Evolutionary conservation across 92 coral and sea anemone species (phyloP), one percentile per base, ranked within the genome.

Genomic region (Phenganax subtilis): DNA sequence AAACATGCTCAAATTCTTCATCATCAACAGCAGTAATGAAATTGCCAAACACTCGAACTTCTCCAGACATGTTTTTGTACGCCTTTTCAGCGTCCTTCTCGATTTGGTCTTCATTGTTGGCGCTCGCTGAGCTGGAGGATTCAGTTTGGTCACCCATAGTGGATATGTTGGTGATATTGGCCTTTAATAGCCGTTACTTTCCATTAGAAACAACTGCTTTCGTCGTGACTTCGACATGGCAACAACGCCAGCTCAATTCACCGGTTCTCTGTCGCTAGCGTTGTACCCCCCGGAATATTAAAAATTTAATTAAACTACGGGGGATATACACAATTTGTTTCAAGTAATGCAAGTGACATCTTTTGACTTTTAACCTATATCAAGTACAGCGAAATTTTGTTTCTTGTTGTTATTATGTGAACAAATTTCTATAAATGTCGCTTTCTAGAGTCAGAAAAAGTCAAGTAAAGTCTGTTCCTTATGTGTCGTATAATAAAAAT

Each of bases 1-100:
- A 79, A 52, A 79, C 83, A n/a, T 79, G 83, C 30, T 79, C 83
- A 64, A 79, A 79, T 29, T 79, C 83, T 56, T 79, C 83, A 68
- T 79, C 83, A 54, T 79, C 83, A n/a, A 79, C 83, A 15, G 73
- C 83, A 17, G 83, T 51, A 6, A 79, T 73, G 20, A 79, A 74
- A 12, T 79, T 63, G 54, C 74, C 74, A 31, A 79, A 51, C 31
- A 79, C 83, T 54, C 83, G 53, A 14, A 74, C 83, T 79, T 79
- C 83, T 54, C 17, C 56, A 51, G 83, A 79, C 73, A 79, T 63
- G 69, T 51, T 79, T 56, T 51, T 79, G 83, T 79, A 79, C 6
- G 83, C 83, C 10, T 79, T 79, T 7, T 79, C 83, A 2, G 83
- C 83, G 56, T 79, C 83, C 55, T 79, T 79, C 61, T 79, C 83